Evolutionary conservation across 2,113 vertebrate species (phyloP), one percentile per base, ranked within the genome.

Genomic region (Mirza zaza): DNA sequence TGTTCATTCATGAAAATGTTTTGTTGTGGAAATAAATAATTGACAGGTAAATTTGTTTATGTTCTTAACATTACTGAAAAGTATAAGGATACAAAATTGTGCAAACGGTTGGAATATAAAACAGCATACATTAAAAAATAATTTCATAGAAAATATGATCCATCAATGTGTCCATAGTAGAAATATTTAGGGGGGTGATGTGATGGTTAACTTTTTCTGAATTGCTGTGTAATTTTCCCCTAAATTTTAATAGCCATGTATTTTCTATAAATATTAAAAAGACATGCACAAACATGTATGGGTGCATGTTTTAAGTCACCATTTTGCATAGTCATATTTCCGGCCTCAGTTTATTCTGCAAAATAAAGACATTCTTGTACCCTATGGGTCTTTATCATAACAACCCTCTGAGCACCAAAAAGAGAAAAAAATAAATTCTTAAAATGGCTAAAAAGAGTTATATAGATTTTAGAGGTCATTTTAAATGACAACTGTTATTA

Each of bases 21-120:
- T 73, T 65, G 5, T 68, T 89, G 36, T 82, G 39, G 83, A 80
- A 91, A 81, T 80, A 86, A 88, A 27, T 67, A 91, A 61, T 8
- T 45, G n/a, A 82, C 48, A 29, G 70, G 14, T 77, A 45, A 25
- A 70, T 45, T 29, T 25, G 12, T 68, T 63, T 52, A 6, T 86
- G 15, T 83, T 77, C 52, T 39, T 92, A 67, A n/a, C 42, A 59
- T 80, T 20, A 45, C 48, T 55, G 76, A 52, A 65, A 48, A 57
- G 48, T 15, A 3, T 52, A 50, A 68, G 20, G 59, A 80, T 67
- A 55, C 20, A 79, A 76, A 90, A 86, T 59, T 61, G 10, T 87
- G 11, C 11, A 63, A 77, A 39, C 0, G 42, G 5, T 65, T n/a
- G 29, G 48, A 89, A 39, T 50, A 23, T 29, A 77, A 34, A 91